A percentile compares a stretch with the other conserved stretches of the same genome.
These are phyloP conservation scores for Rhopalosiphum nymphaeae DNA, from an alignment of 2,888 invertebrate species.

Conservation along the genomic window DNA sequence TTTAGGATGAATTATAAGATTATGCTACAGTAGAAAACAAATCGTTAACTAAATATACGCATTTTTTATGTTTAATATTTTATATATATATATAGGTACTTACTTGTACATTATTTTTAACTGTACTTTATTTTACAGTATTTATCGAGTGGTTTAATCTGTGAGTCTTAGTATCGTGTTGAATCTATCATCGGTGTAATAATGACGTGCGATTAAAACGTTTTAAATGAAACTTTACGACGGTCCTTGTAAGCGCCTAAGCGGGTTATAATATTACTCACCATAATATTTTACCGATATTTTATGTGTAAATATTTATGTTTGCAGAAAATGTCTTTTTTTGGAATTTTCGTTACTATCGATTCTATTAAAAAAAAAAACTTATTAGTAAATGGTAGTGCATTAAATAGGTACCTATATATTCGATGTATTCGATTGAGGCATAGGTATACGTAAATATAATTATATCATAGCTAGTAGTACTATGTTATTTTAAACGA, in stretches of 20 bases:
- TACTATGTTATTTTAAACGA: neutral
- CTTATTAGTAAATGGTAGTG: neutral
- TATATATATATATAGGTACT: neutral
- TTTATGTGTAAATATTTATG: neutral
- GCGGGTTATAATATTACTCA: neutral
- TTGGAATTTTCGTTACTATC: neutral
- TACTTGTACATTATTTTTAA: neutral
- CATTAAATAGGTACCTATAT: neutral
- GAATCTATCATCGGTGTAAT: neutral
- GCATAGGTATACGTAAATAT: neutral
- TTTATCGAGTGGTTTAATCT: neutral
- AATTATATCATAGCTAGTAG: neutral
- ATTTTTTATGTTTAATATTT: neutral
- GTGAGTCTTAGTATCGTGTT: neutral
- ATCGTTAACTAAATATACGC: neutral
- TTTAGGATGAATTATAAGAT: neutral
- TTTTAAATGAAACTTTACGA: conserved; percentile 16
- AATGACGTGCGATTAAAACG: neutral
- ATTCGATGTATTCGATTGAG: neutral
- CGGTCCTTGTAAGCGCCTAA: neutral
- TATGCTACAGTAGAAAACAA: neutral
- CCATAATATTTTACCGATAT: neutral
- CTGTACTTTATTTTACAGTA: neutral
- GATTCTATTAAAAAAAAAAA: neutral
- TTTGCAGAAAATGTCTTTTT: neutral